Conservation (phyloP, 2,888 invertebrate genomes). For the Furcula furcula region DNA sequence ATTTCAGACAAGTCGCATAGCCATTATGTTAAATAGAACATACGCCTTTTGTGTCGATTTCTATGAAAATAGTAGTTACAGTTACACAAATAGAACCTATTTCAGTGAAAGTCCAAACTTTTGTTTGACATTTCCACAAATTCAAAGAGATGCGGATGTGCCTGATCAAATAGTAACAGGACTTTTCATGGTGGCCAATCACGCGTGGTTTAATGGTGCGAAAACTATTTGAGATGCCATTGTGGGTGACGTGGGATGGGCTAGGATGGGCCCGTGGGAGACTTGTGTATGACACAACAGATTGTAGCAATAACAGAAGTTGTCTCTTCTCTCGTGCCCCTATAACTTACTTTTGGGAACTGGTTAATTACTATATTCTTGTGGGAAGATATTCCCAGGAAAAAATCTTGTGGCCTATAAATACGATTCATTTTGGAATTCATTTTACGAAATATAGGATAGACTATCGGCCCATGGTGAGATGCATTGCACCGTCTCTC, state of each 20-base stretch:
- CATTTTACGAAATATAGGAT: no score
- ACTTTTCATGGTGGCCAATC: conserved; percentile 57
- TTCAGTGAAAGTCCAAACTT: conserved; percentile 50
- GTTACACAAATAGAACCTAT: conserved; percentile 21
- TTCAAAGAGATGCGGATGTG: conserved; percentile 51
- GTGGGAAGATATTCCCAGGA: no score
- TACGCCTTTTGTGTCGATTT: no score
- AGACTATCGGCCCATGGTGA: no score
- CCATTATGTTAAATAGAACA: no score
- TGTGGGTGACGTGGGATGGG: conserved; percentile 55
- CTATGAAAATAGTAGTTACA: no score
- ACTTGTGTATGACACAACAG: conserved; percentile 22
- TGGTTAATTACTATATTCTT: no score
- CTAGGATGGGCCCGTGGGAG: conserved; percentile 68
- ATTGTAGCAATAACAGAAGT: not conserved
- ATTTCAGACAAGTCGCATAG: no score
- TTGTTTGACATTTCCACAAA: conserved; percentile 40
- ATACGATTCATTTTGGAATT: no score
- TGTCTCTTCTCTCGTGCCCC: not conserved
- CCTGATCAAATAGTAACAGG: conserved; percentile 41
- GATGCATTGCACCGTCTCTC: no score
- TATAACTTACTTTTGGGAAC: not conserved
- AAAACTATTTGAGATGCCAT: conserved; percentile 52
- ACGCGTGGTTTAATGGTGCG: conserved; percentile 64
- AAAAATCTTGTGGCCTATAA: no score